Evolutionary conservation across 2,797 vertebrate species (phyloP).

Genomic region (Novumbra hubbsi): DNA sequence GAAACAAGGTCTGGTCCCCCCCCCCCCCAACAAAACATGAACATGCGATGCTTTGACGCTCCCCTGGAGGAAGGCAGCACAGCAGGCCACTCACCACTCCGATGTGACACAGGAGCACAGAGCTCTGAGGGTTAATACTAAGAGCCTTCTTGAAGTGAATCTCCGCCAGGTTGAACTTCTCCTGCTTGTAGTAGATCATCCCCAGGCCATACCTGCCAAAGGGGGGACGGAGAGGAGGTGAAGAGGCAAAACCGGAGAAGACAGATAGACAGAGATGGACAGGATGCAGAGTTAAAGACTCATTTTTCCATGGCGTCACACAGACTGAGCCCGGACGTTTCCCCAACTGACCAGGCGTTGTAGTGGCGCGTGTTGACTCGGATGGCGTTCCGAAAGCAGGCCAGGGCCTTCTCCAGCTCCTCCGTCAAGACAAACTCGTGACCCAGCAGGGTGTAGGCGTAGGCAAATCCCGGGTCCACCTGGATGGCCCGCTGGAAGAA

Average conservation of each 20-base stretch:
- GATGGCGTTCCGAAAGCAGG: conserved; percentile 95
- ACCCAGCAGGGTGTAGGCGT: conserved; percentile 93
- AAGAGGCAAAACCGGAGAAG: background rate
- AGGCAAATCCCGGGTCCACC: conserved; percentile 95
- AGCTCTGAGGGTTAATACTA: conserved; percentile 97
- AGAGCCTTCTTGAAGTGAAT: conserved; percentile 98
- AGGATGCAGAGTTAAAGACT: too few relatives aligned
- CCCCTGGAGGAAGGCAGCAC: background rate
- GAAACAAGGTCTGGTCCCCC: too few relatives aligned
- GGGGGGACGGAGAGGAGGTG: background rate
- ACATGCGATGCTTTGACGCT: background rate
- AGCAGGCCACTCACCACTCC: conserved; percentile 85
- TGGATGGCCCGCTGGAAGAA: conserved; percentile 98
- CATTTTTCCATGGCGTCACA: too few relatives aligned
- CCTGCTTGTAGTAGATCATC: conserved; percentile 99
- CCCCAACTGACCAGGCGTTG: conserved; percentile 86
- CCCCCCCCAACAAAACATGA: background rate
- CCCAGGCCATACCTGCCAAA: conserved; percentile 90
- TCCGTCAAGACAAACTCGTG: conserved; percentile 96
- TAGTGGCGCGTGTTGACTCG: conserved; percentile 95
- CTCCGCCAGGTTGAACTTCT: conserved; percentile 96
- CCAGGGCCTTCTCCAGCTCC: conserved; percentile 93
- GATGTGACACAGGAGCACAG: conserved; percentile 95
- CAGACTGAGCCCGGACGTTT: background rate
- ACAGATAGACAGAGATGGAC: background rate